Conservation (phyloP, 1,140 invertebrate species). For the Drosophila grimshawi region DNA sequence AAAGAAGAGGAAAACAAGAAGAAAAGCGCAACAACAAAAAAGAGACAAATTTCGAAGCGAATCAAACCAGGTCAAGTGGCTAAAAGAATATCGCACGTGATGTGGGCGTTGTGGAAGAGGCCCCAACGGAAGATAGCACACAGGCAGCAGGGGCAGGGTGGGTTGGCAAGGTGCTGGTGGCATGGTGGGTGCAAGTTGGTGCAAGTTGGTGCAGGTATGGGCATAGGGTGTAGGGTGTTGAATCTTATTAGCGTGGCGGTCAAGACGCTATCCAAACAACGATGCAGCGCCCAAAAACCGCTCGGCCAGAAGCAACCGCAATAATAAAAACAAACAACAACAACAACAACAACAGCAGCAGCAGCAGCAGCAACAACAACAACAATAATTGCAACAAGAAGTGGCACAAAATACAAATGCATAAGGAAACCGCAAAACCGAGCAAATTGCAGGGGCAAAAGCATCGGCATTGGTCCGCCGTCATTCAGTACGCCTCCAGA, state of each 20-base stretch:
- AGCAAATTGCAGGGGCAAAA: conserved; percentile 25
- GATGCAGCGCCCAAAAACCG: neutral
- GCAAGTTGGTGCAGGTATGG: neutral
- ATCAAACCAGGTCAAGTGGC: conserved; percentile 75
- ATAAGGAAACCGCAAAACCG: conserved; percentile 15
- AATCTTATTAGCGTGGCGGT: conserved; percentile 72
- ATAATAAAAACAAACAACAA: conserved; percentile 23
- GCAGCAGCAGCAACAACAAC: neutral
- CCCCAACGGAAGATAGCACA: no score
- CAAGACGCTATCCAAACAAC: conserved; percentile 54
- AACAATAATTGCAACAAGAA: conserved; percentile 19
- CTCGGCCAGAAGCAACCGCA: conserved; percentile 43
- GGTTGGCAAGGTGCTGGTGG: neutral
- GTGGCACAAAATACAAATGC: conserved; percentile 14
- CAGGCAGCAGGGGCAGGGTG: neutral
- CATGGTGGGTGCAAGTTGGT: neutral
- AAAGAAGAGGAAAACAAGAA: neutral
- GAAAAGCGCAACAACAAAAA: neutral
- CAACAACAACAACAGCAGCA: neutral
- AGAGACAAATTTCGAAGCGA: conserved; percentile 16
- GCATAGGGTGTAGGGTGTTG: conserved; percentile 9
- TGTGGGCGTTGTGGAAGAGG: conserved; percentile 10
- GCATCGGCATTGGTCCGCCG: conserved; percentile 13
- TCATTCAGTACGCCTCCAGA: conserved; percentile 57
- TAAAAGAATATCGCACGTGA: conserved; percentile 58